A percentile compares a stretch with the other conserved stretches of the same genome.
phyloP scores from a whole-genome alignment of 2,888 invertebrate genomes.

The Malthinus seriepunctatus region DNA sequence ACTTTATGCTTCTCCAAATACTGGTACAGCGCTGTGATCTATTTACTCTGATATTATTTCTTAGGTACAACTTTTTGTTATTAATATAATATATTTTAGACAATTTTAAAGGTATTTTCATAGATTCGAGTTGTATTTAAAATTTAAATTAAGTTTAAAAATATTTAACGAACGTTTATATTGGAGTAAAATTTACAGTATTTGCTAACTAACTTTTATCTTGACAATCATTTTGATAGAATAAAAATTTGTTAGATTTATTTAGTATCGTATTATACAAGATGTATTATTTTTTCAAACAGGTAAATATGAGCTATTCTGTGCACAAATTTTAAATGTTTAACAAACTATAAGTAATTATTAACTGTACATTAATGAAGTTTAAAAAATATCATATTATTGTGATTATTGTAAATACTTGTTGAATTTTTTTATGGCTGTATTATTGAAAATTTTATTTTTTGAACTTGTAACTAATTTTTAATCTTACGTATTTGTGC shows the following conservation, averaged over 20 bases:
- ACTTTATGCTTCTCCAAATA: conserved; percentile 52
- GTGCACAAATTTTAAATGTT: conserved; percentile 9
- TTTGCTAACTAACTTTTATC: no score
- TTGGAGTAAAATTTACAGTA: no score
- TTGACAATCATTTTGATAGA: background rate
- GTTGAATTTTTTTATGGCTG: conserved; percentile 6
- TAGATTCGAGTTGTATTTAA: background rate
- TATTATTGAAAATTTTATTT: conserved; percentile 4
- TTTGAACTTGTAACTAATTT: conserved; percentile 9
- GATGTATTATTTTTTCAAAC: no score
- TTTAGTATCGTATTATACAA: no score
- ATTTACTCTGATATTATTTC: conserved; percentile 37
- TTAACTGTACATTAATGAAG: conserved; percentile 4
- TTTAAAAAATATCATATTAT: conserved; percentile 1
- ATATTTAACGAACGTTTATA: no score
- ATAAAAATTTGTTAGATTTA: background rate
- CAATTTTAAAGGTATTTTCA: conserved; percentile 14
- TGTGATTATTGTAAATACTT: conserved; percentile 5
- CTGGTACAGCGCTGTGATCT: conserved; percentile 46
- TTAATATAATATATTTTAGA: no score
- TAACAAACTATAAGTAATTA: no score
- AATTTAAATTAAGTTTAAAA: no score
- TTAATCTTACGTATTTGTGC: conserved; percentile 9
- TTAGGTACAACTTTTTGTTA: conserved; percentile 34
- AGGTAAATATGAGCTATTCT: no score